Evolutionary conservation across 1,140 invertebrate species (phyloP), one percentile per base, ranked within the genome.

Genomic region (Nixonia krombeini): DNA sequence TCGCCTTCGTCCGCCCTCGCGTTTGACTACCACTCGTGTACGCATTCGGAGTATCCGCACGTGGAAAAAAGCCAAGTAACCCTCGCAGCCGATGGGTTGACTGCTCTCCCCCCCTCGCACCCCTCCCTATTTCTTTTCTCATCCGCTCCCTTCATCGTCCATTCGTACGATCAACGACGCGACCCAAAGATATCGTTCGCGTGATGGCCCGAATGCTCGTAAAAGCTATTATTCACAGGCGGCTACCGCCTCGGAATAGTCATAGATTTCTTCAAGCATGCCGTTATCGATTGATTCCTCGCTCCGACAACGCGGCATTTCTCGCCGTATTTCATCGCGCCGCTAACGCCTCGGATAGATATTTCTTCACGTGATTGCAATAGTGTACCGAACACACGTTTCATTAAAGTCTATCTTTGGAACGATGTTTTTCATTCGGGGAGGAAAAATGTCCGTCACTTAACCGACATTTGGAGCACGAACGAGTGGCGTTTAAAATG

Each of bases 221-320:
- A 35, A 35, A 35, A 35, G 33, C 33, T 35, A 35, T 35, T 35
- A 35, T 13, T 31, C 29, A 31, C 29, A 13, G 10, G 9, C 12
- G 12, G 33, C 33, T 35, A 21, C 21, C 12, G 33, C 12, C 13
- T 35, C 7, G 33, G 7, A 35, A 35, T 12, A 12, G 28, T 31
- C 28, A 12, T 31, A 31, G 2, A 9, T 13, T 10, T 13, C 12
- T 35, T 35, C 33, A 12, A 35, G 10, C 33, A 10, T 12, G 12
- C 10, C n/a, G 13, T 12, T 35, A 35, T 35, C 33, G 7, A 35
- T 35, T 13, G 10, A 10, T 6, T 35, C 5, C n/a, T 1, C 1
- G 12, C 33, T 35, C 1, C 33, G 10, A n/a, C n/a, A n/a, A n/a
- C n/a, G n/a, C n/a, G n/a, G n/a, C n/a, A n/a, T n/a, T n/a, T n/a